Conservation (phyloP, 1,140 invertebrate species). For the Drosophila ambigua region DNA sequence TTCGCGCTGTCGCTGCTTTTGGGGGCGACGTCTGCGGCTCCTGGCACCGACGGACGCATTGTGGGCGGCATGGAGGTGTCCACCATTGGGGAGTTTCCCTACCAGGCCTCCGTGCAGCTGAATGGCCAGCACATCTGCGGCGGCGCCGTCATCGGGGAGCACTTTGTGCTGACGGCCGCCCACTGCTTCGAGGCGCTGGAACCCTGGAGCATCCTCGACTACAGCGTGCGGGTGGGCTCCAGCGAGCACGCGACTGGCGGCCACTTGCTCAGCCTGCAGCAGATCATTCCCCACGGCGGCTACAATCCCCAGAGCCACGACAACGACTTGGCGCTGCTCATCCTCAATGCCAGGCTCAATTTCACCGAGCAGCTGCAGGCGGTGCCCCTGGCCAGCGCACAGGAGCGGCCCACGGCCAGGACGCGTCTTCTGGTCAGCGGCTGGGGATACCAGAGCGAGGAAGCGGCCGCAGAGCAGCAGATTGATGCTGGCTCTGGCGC, state of each 20-base stretch:
- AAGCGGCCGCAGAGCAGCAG: slow-evolving; percentile 6
- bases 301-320: slow-evolving; percentile 67
- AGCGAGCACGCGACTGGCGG: slow-evolving; percentile 62
- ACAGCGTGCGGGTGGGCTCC: slow-evolving; percentile 64
- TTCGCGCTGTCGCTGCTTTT: slow-evolving; percentile 5
- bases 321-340: slow-evolving; percentile 73
- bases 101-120: slow-evolving; percentile 74
- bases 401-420: slow-evolving; percentile 25
- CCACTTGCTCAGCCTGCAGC: slow-evolving; percentile 56
- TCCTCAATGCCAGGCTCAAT: slow-evolving; percentile 59
- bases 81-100: slow-evolving; percentile 66
- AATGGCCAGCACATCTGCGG: slow-evolving; percentile 84
- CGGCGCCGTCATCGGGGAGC: slow-evolving; percentile 85
- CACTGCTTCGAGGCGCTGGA: slow-evolving; percentile 84
- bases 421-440: slow-evolving; percentile 67
- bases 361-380: slow-evolving; percentile 60
- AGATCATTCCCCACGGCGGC: slow-evolving; percentile 64
- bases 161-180: slow-evolving; percentile 86
- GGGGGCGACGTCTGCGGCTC: not conserved
- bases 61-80: slow-evolving; percentile 71
- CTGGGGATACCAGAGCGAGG: slow-evolving; percentile 70
- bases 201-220: slow-evolving; percentile 43
- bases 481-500: not conserved
- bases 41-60: slow-evolving; percentile 70
- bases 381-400: slow-evolving; percentile 41